These are phyloP conservation scores for Halictus quadricinctus DNA, from an alignment of 2,888 invertebrate species.

Conservation along the genomic window DNA sequence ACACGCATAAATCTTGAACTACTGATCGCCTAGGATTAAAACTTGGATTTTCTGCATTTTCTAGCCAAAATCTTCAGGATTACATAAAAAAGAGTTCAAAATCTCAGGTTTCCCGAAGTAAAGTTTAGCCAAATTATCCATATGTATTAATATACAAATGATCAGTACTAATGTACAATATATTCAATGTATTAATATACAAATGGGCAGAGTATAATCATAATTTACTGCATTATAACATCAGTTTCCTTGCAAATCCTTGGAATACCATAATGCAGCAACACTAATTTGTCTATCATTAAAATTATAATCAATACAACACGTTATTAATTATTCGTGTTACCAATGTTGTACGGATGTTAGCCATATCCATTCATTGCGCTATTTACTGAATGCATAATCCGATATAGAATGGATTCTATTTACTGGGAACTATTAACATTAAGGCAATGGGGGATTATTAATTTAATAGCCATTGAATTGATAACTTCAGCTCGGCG, in stretches of 20 bases:
- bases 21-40: no score
- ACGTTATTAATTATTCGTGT: background rate
- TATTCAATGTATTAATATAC: background rate
- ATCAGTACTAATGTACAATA: no score
- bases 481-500: background rate
- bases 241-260: background rate
- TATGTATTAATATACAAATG: no score
- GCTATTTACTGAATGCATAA: background rate
- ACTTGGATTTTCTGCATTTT: no score
- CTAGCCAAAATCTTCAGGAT: no score
- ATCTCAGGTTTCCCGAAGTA: no score
- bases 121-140: background rate
- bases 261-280: background rate
- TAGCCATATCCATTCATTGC: background rate
- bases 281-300: background rate
- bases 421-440: background rate
- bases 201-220: background rate
- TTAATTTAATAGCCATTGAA: background rate
- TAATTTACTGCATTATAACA: background rate
- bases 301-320: background rate
- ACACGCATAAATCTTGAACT: no score
- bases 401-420: background rate
- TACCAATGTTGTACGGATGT: background rate
- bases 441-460: background rate
- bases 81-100: no score